phyloP scores from a whole-genome alignment of 2,888 invertebrate species.

The Drosophila hamatofila region DNA sequence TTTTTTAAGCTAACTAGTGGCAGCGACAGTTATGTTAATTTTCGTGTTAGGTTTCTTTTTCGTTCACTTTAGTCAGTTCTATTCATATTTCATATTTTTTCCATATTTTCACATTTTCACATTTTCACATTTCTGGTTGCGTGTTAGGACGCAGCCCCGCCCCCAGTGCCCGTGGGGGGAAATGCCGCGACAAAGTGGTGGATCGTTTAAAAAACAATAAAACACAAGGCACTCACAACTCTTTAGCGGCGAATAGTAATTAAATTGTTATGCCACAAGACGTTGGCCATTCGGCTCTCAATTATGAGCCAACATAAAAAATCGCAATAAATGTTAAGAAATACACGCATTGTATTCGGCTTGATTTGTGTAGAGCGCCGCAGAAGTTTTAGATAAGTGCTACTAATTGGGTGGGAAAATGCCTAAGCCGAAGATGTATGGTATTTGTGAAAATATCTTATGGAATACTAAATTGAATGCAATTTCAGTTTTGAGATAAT shows the following conservation, averaged over 20 bases:
- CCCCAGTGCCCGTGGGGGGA: conserved; percentile 25
- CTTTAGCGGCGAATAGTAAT: conserved; percentile 60
- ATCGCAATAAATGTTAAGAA: conserved; percentile 65
- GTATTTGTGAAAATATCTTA: background rate
- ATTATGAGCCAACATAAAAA: conserved; percentile 63
- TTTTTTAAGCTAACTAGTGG: conserved; percentile 44
- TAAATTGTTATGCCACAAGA: conserved; percentile 76
- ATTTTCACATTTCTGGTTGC: conserved; percentile 58
- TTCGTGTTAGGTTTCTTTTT: conserved; percentile 60
- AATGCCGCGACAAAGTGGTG: conserved; percentile 75
- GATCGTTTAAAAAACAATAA: conserved; percentile 82
- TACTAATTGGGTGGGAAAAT: conserved; percentile 40
- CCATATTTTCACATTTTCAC: conserved; percentile 67
- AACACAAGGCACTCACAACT: conserved; percentile 57
- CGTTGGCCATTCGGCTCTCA: conserved; percentile 44
- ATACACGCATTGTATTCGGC: conserved; percentile 26
- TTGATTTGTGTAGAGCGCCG: conserved; percentile 48
- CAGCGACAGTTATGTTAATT: conserved; percentile 73
- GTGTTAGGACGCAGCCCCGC: conserved; percentile 45
- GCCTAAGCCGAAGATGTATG: conserved; percentile 3
- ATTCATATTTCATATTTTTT: conserved; percentile 73
- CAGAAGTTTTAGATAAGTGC: conserved; percentile 32
- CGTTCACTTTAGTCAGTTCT: conserved; percentile 55
- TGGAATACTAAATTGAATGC: background rate
- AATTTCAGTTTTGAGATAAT: no score